phyloP scores from a whole-genome alignment of 2,797 vertebrate genomes.

The Clamator glandarius region DNA sequence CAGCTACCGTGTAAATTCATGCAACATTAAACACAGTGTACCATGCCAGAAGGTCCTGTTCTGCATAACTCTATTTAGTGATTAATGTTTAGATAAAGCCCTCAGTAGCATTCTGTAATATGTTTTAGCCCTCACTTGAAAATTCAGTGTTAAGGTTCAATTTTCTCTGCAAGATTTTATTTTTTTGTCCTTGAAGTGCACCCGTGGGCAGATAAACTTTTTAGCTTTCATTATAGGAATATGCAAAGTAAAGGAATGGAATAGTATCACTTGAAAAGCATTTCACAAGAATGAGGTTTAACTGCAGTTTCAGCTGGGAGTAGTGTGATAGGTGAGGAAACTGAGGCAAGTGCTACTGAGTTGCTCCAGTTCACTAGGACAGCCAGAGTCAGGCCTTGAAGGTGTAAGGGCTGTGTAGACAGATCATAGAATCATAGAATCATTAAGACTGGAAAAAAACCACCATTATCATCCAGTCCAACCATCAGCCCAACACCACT shows the following conservation, averaged over 20 bases:
- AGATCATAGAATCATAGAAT: neutral
- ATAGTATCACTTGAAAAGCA: neutral
- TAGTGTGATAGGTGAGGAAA: neutral
- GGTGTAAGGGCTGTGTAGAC: neutral
- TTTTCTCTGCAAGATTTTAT: neutral
- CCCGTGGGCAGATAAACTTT: neutral
- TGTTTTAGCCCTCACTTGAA: neutral
- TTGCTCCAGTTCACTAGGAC: neutral
- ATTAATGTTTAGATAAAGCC: constrained; percentile 27
- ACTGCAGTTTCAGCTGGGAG: neutral
- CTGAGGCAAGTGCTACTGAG: neutral
- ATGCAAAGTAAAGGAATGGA: neutral
- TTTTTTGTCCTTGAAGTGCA: neutral
- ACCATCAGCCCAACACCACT: no score
- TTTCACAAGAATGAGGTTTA: neutral
- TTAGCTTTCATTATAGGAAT: neutral
- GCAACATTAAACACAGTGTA: constrained; percentile 21
- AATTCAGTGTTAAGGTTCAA: neutral
- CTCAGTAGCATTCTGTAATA: constrained; percentile 23
- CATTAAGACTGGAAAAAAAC: no score
- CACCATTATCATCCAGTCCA: no score
- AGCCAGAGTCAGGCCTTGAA: neutral
- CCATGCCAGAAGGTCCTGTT: neutral
- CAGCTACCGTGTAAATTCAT: constrained; percentile 21
- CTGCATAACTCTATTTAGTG: constrained; percentile 2